Conservation (phyloP, 2,797 vertebrate species). For the Cirrhinus mrigala region DNA sequence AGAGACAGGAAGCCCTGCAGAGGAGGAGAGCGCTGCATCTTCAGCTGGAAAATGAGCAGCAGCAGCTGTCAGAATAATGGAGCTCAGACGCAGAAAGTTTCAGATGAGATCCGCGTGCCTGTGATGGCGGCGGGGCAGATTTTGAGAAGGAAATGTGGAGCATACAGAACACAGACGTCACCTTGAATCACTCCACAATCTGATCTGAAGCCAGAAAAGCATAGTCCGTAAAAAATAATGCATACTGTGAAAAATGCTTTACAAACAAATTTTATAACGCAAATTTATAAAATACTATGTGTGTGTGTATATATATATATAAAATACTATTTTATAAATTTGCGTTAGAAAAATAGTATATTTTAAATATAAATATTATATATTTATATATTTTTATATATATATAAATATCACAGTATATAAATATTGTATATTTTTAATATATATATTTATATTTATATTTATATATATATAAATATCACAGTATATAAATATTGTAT, state of each 20-base stretch:
- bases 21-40: conserved; percentile 31
- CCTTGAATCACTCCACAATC: not conserved
- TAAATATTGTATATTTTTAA: too few species aligned
- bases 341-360: too few species aligned
- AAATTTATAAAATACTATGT: too few species aligned
- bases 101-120: not conserved
- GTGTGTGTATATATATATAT: too few species aligned
- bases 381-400: too few species aligned
- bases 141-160: not conserved
- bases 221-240: not conserved
- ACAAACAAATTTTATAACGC: too few species aligned
- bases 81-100: conserved; percentile 32
- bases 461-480: too few species aligned
- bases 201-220: not conserved
- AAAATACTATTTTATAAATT: too few species aligned
- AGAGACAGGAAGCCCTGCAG: conserved; percentile 32
- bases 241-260: not conserved
- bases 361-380: too few species aligned
- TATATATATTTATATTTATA: too few species aligned
- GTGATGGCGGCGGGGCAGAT: conserved; percentile 6
- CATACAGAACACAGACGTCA: not conserved
- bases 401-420: too few species aligned
- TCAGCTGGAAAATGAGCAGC: conserved; percentile 51
- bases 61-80: conserved; percentile 48
- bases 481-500: too few species aligned